Evolutionary conservation across 2,797 vertebrate species (phyloP).

Genomic region (Sebastiscus tertius): DNA sequence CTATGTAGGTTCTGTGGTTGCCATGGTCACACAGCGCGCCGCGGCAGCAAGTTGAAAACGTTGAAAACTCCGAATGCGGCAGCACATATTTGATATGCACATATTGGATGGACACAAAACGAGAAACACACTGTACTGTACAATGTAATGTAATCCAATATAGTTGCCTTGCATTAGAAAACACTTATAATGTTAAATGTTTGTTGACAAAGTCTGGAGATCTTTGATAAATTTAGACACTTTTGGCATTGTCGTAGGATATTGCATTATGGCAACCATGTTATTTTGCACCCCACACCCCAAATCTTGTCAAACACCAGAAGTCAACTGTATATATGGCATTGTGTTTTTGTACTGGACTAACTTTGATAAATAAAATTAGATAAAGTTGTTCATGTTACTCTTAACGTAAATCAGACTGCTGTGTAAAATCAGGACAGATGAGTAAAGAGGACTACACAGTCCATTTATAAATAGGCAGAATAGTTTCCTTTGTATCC

Average conservation of each 20-base stretch:
- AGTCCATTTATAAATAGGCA: slow-evolving; percentile 14
- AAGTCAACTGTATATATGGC: background rate
- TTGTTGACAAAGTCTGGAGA: background rate
- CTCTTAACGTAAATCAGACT: background rate
- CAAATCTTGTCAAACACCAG: background rate
- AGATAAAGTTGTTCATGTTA: background rate
- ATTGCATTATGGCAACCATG: background rate
- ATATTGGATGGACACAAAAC: background rate
- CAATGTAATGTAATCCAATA: background rate
- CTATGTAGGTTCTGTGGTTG: background rate
- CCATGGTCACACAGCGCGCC: background rate
- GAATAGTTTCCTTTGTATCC: background rate
- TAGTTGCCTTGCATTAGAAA: background rate
- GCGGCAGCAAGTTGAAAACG: background rate
- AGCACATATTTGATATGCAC: background rate
- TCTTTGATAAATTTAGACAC: background rate
- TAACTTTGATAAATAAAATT: background rate
- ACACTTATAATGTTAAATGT: background rate
- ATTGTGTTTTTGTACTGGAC: background rate
- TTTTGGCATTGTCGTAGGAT: background rate
- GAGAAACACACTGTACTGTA: background rate
- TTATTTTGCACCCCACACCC: background rate
- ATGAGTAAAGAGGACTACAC: background rate
- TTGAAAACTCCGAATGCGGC: background rate
- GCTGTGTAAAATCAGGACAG: background rate